Evolutionary conservation across 2,888 invertebrate species (phyloP).

Genomic region (Acleris sparsana): DNA sequence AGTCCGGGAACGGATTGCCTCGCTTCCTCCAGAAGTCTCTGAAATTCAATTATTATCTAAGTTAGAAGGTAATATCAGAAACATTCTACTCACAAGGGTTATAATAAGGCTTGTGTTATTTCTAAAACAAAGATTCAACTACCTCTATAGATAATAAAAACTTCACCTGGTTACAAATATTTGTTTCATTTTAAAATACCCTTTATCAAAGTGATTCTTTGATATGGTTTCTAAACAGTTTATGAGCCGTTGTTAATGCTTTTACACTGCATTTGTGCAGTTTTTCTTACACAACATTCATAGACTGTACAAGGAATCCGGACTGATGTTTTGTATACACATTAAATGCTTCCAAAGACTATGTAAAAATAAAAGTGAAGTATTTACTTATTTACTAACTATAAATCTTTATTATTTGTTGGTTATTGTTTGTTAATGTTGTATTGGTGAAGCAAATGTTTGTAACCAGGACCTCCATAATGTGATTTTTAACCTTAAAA

Average conservation of each 20-base stretch:
- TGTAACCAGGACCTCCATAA: constrained; percentile 17
- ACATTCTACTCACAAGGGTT: constrained; percentile 40
- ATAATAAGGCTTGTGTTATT: constrained; percentile 34
- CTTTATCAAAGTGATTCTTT: constrained; percentile 24
- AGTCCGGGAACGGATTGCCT: constrained; percentile 96
- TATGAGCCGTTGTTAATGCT: neutral
- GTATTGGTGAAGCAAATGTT: constrained; percentile 17
- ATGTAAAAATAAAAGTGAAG: no score
- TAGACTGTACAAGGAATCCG: no score
- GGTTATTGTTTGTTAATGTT: neutral
- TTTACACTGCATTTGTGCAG: neutral
- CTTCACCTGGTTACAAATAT: constrained; percentile 39
- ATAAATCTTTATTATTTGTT: no score
- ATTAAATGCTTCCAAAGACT: no score
- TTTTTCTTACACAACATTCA: no score
- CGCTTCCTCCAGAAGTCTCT: constrained; percentile 96
- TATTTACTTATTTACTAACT: no score
- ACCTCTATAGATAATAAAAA: constrained; percentile 44
- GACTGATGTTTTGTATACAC: no score
- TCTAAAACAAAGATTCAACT: constrained; percentile 38
- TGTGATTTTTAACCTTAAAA: constrained; percentile 27
- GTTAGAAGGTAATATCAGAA: constrained; percentile 87
- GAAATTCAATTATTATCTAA: constrained; percentile 94
- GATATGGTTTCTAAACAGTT: constrained; percentile 4
- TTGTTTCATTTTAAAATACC: constrained; percentile 46